Percentiles rank a stretch among this genome's conserved stretches.
These are phyloP conservation scores for Clarias macrocephalus DNA, from an alignment of 2,113 vertebrate genomes.

Conservation along the genomic window DNA sequence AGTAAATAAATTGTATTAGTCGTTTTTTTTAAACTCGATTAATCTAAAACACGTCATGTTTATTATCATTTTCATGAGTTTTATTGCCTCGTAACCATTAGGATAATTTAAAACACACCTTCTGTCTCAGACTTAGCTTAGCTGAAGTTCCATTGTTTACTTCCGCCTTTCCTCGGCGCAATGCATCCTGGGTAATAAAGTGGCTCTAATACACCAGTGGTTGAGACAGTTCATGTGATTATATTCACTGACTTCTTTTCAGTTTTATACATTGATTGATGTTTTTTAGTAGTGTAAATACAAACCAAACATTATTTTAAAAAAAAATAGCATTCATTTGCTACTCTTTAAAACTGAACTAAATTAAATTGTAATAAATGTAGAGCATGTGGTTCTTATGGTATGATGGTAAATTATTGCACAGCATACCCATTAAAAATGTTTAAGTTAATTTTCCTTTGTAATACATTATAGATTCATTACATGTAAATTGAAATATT, in stretches of 20 bases:
- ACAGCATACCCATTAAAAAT: too few relatives aligned
- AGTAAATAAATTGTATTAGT: not conserved
- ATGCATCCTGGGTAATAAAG: constrained; percentile 58
- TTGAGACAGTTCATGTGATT: not conserved
- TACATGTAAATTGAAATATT: too few relatives aligned
- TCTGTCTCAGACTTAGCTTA: not conserved
- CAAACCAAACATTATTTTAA: not conserved
- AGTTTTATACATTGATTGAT: not conserved
- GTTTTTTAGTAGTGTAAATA: not conserved
- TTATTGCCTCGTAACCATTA: too few relatives aligned
- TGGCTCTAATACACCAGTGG: not conserved
- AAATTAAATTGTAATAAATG: too few relatives aligned
- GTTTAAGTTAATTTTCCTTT: too few relatives aligned
- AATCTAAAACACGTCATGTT: not conserved
- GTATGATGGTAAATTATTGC: too few relatives aligned
- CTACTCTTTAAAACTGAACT: too few relatives aligned
- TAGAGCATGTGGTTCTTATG: too few relatives aligned
- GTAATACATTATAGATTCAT: too few relatives aligned
- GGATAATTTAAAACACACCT: not conserved
- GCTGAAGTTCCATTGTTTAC: not conserved
- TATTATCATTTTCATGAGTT: not conserved
- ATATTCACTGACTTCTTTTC: not conserved
- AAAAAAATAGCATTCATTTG: not conserved
- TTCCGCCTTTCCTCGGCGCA: constrained; percentile 5
- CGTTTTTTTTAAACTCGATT: too few relatives aligned